Evolutionary conservation across 2,888 invertebrate genomes (phyloP), one percentile per base, ranked within the genome.

Genomic region (Cataglyphis albicans): DNA sequence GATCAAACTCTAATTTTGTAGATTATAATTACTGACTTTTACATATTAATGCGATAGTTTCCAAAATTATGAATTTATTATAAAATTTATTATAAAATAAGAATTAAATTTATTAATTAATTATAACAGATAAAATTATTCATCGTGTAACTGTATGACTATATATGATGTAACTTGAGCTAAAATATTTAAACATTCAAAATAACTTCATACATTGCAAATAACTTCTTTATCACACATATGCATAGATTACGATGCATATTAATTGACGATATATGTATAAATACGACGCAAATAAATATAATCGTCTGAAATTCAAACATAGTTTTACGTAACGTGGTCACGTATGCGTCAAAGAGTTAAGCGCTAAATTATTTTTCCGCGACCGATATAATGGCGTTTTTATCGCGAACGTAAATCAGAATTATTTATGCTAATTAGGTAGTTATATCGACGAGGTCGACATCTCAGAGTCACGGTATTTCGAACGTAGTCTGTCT

Each of bases 361-460:
- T 61, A 7, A 18, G 18, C 18, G 63, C 35, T 35, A 10, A 35
- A 18, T 61, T 25, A 44, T 18, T 1, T 32, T 41, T 25, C 25
- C 15, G n/a, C 25, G 41, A 65, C 21, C 41, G 65, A 44, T 9
- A 38, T 12, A 21, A 38, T 38, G 35, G 64, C 64, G 6, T 64
- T 57, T 57, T 41, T 15, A 32, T 5, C 64, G 38, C 21, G 21
- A 44, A 12, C 25, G 25, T 44, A 25, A 25, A 21, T 65, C 41
- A 63, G n/a, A 35, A 18, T 63, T 35, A 63, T 32, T 63, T 65
- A 65, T 65, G 44, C 41, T 65, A 65, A 65, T 52, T 65, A 65
- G 65, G 44, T 21, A 6, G 25, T 44, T n/a, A 52, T 44, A 21
- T 41, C 25, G 10, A 15, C 65, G 65, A 21, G 65, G 18, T 59